A percentile compares a stretch with the other conserved stretches of the same genome.
phyloP scores from a whole-genome alignment of 2,888 invertebrate species.

The Augiades crinisus region DNA sequence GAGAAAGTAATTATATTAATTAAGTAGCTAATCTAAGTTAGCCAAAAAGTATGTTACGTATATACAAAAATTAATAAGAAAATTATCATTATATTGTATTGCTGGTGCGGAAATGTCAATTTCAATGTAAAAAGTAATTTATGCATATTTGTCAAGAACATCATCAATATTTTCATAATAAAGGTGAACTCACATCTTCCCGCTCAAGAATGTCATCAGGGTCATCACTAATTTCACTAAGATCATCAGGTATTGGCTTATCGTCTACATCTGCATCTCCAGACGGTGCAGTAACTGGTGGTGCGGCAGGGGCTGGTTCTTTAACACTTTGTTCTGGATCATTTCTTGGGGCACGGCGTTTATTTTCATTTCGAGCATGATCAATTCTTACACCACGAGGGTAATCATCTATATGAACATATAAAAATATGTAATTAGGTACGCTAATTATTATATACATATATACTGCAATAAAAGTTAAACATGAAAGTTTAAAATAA shows the following conservation, averaged over 20 bases:
- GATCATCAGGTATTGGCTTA: constrained; percentile 84
- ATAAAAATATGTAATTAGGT: no score
- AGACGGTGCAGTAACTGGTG: constrained; percentile 40
- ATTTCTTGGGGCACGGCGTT: constrained; percentile 60
- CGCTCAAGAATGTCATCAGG: constrained; percentile 93
- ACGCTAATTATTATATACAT: no score
- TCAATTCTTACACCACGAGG: constrained; percentile 70
- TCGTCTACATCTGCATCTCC: constrained; percentile 74
- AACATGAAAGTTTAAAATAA: neutral
- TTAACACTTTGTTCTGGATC: constrained; percentile 57
- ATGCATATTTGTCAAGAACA: no score
- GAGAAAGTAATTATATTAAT: no score
- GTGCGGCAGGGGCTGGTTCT: constrained; percentile 53
- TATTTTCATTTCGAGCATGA: constrained; percentile 55
- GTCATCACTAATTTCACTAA: constrained; percentile 94
- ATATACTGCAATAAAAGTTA: neutral
- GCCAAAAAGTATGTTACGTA: no score
- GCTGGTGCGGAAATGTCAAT: no score
- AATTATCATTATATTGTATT: no score
- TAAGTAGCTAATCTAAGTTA: no score
- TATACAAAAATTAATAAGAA: no score
- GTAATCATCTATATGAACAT: constrained; percentile 68
- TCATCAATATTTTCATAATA: no score
- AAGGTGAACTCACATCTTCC: constrained; percentile 80
- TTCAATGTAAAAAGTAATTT: no score